These are phyloP conservation scores for Sardina pilchardus DNA, from an alignment of 2,113 vertebrate genomes.

Conservation along the genomic window DNA sequence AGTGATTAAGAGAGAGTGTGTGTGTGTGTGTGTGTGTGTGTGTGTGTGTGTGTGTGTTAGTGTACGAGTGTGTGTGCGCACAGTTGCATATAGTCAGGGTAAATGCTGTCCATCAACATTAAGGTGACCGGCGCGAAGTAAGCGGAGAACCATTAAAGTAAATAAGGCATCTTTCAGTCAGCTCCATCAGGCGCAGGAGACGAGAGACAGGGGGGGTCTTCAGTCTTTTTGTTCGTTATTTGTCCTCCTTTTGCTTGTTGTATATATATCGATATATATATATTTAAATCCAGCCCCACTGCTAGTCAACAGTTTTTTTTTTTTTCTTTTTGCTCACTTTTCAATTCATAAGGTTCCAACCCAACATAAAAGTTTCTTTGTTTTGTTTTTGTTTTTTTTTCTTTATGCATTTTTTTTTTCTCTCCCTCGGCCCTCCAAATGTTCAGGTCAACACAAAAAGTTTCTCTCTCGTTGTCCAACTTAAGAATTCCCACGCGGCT, in stretches of 20 bases:
- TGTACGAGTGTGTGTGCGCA: constrained; percentile 31
- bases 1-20: background rate
- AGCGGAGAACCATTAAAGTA: constrained; percentile 64
- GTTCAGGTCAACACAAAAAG: background rate
- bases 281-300: background rate
- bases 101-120: constrained; percentile 60
- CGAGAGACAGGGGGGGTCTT: background rate
- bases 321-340: background rate
- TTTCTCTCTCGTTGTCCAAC: background rate
- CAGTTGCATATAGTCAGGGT: constrained; percentile 40
- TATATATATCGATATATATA: background rate
- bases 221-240: background rate
- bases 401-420: background rate
- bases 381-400: constrained; percentile 12
- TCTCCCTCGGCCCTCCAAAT: background rate
- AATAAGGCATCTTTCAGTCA: constrained; percentile 76
- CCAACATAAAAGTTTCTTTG: background rate
- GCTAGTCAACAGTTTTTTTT: background rate
- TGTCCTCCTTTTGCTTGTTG: background rate
- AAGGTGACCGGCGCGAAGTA: constrained; percentile 61
- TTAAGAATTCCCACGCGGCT: background rate
- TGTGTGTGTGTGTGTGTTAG: background rate
- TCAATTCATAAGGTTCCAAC: background rate
- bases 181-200: constrained; percentile 46
- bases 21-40: background rate